phyloP scores from a whole-genome alignment of 2,113 vertebrate species.

The Tupaia tana region DNA sequence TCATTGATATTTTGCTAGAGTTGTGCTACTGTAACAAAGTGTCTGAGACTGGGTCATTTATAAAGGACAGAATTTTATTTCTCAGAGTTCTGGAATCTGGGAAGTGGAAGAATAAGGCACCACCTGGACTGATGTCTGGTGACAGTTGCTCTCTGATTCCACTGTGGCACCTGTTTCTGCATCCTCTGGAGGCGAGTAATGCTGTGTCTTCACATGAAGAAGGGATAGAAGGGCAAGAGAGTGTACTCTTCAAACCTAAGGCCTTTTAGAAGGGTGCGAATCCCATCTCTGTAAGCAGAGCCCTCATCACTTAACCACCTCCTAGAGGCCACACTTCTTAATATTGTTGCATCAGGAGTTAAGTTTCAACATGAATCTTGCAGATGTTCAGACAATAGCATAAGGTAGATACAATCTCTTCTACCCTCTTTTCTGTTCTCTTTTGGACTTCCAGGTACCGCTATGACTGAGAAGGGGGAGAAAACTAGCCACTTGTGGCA shows the following conservation, averaged over 20 bases:
- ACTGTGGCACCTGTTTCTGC: neutral
- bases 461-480: neutral
- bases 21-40: neutral
- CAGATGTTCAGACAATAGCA: neutral
- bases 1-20: too few relatives aligned
- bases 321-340: neutral
- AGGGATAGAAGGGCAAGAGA: neutral
- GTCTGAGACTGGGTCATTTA: neutral
- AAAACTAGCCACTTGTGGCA: neutral
- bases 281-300: neutral
- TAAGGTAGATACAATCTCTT: too few relatives aligned
- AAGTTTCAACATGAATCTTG: neutral
- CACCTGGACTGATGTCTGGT: neutral
- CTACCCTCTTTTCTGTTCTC: neutral
- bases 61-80: neutral
- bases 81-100: neutral
- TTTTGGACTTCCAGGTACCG: neutral
- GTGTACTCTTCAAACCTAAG: neutral
- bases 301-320: neutral
- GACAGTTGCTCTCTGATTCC: neutral
- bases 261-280: neutral
- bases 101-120: neutral
- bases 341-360: neutral
- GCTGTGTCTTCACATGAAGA: neutral
- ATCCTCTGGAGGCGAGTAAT: neutral